Evolutionary conservation across 2,888 invertebrate species (phyloP).

Genomic region (Drosophila prolongata): DNA sequence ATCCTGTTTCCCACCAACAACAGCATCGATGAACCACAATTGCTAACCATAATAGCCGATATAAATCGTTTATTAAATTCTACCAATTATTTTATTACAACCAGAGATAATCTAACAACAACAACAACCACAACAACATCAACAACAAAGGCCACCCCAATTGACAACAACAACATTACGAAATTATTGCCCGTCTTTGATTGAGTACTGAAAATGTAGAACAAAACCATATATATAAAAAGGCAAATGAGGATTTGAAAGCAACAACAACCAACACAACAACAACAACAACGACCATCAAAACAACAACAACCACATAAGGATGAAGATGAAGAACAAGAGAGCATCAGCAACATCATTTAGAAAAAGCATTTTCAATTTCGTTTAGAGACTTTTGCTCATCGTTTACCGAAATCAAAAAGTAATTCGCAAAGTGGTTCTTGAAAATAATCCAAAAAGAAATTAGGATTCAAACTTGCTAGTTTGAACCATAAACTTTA

Average conservation of each 20-base stretch:
- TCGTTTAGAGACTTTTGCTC: not conserved
- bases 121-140: constrained; percentile 51
- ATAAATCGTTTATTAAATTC: constrained; percentile 84
- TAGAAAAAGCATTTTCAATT: constrained; percentile 17
- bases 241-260: constrained; percentile 27
- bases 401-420: not conserved
- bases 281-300: constrained; percentile 26
- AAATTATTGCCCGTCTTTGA: constrained; percentile 78
- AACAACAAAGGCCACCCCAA: constrained; percentile 50
- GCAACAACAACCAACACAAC: constrained; percentile 21
- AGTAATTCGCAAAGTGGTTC: constrained; percentile 6
- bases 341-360: constrained; percentile 24
- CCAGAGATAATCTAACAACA: constrained; percentile 82
- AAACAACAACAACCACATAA: constrained; percentile 11
- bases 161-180: constrained; percentile 72
- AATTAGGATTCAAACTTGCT: too few relatives aligned
- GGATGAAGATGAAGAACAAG: constrained; percentile 17
- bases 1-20: constrained; percentile 52
- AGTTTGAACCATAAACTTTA: too few relatives aligned
- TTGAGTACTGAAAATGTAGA: constrained; percentile 40
- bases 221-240: constrained; percentile 15
- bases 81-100: constrained; percentile 84
- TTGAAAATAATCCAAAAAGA: too few relatives aligned
- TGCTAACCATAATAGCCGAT: constrained; percentile 81
- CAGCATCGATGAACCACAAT: constrained; percentile 81